Evolutionary conservation across 2,888 invertebrate genomes (phyloP), one percentile per base, ranked within the genome.

Genomic region (Gymnosoma rotundatum): DNA sequence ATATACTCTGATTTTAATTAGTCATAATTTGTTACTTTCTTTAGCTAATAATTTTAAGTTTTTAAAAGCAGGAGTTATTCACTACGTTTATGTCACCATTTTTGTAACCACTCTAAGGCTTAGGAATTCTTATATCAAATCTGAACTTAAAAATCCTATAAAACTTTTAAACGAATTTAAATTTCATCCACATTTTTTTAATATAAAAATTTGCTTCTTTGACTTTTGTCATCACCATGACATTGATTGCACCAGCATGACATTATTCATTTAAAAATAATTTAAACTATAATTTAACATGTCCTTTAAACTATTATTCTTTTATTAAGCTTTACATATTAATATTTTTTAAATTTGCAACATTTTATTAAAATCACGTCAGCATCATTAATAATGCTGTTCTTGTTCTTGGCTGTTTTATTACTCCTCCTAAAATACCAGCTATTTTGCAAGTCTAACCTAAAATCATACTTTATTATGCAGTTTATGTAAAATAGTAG

Each of bases 291-390:
- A 5, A 20, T 36, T 38, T 54, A 74, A 21, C 25, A 18, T 12
- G 16, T 54, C 25, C 18, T 21, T 52, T 54, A 42, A 10, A 42
- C 9, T n/a, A 72, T 72, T 74, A 54, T 67, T 58, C 58, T 21
- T 8, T 45, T 75, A 50, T 38, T 50, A n/a, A 50, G 20, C 20
- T 50, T 50, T 6, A 52, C 52, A 69, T 78, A 20, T 78, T 61
- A 45, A 42, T 54, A 20, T 38, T 60, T 61, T n/a, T 18, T 25
- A 61, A 69, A 42, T 45, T 73, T 9, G n/a, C 21, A 66, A 48
- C 42, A 56, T 75, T 63, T 67, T 69, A 63, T 75, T 69, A 50
- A 81, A 81, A 80, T 80, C 83, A 84, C 80, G 76, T 84, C 69
- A 81, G 36, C 20, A 52, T 45, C 78, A 84, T 84, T 78, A 76